Conservation (phyloP, 2,888 invertebrate genomes). For the Eilema caniola region DNA sequence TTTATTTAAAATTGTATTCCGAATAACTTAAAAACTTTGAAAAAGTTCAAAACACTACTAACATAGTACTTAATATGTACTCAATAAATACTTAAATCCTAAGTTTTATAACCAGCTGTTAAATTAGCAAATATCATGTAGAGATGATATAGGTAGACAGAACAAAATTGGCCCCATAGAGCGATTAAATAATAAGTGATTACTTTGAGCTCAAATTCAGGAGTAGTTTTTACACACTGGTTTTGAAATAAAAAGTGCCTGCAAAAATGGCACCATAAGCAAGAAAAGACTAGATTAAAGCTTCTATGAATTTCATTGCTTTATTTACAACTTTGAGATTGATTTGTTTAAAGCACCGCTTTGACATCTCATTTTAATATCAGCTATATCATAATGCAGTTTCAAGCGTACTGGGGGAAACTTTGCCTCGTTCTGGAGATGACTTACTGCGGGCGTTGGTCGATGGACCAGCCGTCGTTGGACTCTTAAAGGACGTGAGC, state of each 20-base stretch:
- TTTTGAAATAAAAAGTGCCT: conserved; percentile 67
- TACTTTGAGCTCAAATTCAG: conserved; percentile 69
- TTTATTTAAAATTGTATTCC: conserved; percentile 81
- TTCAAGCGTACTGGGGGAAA: conserved; percentile 86
- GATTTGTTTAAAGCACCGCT: conserved; percentile 72
- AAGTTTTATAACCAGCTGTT: conserved; percentile 72
- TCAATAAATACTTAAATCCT: conserved; percentile 85
- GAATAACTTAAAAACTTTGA: conserved; percentile 85
- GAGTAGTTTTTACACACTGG: conserved; percentile 66
- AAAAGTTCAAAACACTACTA: conserved; percentile 81
- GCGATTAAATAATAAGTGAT: conserved; percentile 61
- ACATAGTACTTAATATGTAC: conserved; percentile 69
- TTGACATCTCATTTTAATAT: conserved; percentile 41
- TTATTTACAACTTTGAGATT: conserved; percentile 63
- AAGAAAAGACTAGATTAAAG: conserved; percentile 85
- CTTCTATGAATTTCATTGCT: conserved; percentile 81
- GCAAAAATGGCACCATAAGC: conserved; percentile 77
- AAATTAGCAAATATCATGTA: conserved; percentile 64
- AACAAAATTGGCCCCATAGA: conserved; percentile 82
- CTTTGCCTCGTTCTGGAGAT: conserved; percentile 74
- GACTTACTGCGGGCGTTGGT: conserved; percentile 60
- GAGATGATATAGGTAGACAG: conserved; percentile 46
- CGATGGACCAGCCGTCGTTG: conserved; percentile 59
- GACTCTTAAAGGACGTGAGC: conserved; percentile 76
- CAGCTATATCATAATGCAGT: conserved; percentile 87